phyloP scores from a whole-genome alignment of 2,113 vertebrate genomes.

The Oceanodroma tethys region DNA sequence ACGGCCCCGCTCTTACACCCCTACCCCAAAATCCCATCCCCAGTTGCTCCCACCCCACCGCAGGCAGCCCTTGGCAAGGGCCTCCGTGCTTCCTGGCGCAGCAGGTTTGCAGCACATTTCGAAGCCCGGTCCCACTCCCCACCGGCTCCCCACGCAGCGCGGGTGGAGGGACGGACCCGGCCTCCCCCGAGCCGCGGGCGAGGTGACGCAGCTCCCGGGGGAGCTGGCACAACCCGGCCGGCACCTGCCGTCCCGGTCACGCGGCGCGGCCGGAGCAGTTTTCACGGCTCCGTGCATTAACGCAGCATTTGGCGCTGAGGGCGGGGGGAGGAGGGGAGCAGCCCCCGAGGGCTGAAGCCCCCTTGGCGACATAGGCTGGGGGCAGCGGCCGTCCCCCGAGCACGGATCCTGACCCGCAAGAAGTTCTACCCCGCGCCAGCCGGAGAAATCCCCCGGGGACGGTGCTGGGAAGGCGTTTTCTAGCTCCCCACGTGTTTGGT shows the following conservation, averaged over 20 bases:
- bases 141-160: accelerated
- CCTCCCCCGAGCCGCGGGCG: accelerated
- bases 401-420: not conserved
- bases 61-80: not conserved
- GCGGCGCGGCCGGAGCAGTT: accelerated
- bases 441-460: accelerated
- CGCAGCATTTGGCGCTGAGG: accelerated
- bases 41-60: accelerated
- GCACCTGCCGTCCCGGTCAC: not conserved
- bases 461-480: not conserved
- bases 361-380: not conserved
- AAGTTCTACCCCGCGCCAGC: not conserved
- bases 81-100: accelerated
- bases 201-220: not conserved
- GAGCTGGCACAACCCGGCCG: not conserved
- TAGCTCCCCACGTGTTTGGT: not conserved
- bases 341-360: not conserved
- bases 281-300: not conserved
- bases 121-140: accelerated
- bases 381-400: not conserved
- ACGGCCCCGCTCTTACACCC: not conserved
- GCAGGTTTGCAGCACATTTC: not conserved
- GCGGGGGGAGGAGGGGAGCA: not conserved
- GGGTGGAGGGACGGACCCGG: not conserved
- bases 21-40: not conserved